These are phyloP conservation scores for Mastomys coucha DNA, from an alignment of 2,113 vertebrate genomes.

Conservation along the genomic window DNA sequence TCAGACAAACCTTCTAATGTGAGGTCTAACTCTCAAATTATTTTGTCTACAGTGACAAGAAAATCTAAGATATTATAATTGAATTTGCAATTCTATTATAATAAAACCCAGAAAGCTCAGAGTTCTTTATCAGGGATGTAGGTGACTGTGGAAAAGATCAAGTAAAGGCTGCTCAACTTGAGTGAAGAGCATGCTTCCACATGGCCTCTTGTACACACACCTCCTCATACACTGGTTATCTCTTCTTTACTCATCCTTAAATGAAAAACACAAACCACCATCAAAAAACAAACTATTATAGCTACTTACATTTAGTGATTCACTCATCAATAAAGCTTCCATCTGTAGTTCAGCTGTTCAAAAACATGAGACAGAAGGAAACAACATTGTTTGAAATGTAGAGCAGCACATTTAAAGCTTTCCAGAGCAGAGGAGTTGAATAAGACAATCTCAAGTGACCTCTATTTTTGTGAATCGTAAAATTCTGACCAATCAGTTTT, in stretches of 20 bases:
- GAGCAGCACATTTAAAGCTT: conserved; percentile 12
- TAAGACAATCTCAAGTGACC: not conserved
- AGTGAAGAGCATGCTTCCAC: not conserved
- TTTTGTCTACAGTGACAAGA: not conserved
- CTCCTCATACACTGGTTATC: no score
- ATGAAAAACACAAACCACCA: not conserved
- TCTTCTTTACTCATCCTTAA: not conserved
- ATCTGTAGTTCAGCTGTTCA: conserved; percentile 76
- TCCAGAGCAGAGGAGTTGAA: not conserved
- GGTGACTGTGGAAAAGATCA: not conserved
- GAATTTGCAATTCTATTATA: not conserved
- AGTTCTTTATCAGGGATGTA: not conserved
- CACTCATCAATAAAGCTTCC: conserved; percentile 34
- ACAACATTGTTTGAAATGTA: conserved; percentile 9
- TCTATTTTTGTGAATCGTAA: conserved; percentile 17
- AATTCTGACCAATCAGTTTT: not conserved
- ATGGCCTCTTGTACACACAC: not conserved
- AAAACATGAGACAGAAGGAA: conserved; percentile 64
- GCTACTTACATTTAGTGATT: conserved; percentile 81
- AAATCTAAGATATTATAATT: not conserved
- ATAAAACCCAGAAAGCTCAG: not conserved
- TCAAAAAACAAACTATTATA: not conserved
- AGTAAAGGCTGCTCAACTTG: not conserved
- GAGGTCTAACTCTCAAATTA: not conserved
- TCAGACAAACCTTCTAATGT: not conserved